Conservation (phyloP, 2,888 invertebrate species). For the Alsophila aescularia region DNA sequence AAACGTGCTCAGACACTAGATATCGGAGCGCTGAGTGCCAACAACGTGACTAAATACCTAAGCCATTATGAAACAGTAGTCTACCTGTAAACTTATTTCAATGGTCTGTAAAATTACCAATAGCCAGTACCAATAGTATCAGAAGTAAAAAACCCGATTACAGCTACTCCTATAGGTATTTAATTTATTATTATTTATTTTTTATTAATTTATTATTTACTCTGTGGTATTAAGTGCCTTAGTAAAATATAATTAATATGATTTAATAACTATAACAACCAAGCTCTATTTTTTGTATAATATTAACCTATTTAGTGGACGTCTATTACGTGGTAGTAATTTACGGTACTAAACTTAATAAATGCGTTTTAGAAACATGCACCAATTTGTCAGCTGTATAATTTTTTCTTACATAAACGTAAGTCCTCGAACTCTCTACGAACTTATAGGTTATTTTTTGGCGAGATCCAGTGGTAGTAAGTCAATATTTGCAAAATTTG, state of each 20-base stretch:
- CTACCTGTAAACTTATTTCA: slow-evolving; percentile 22
- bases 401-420: not conserved
- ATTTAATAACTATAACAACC: too few species aligned
- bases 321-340: too few species aligned
- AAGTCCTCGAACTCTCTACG: not conserved
- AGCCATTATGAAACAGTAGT: slow-evolving; percentile 38
- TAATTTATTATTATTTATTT: too few species aligned
- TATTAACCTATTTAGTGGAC: too few species aligned
- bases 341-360: too few species aligned
- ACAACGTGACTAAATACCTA: slow-evolving; percentile 41
- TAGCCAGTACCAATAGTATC: not conserved
- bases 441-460: not conserved
- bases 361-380: too few species aligned
- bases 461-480: slow-evolving; percentile 18
- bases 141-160: not conserved
- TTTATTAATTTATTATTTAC: too few species aligned
- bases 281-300: too few species aligned
- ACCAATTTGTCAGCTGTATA: not conserved
- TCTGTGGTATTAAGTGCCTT: too few species aligned
- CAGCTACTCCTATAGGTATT: too few species aligned
- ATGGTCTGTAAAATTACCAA: slow-evolving; percentile 18
- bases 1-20: slow-evolving; percentile 43
- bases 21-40: slow-evolving; percentile 32
- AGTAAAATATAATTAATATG: too few species aligned
- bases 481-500: slow-evolving; percentile 33